Evolutionary conservation across 2,797 vertebrate genomes (phyloP), one percentile per base, ranked within the genome.

Genomic region (Tenualosa ilisha): DNA sequence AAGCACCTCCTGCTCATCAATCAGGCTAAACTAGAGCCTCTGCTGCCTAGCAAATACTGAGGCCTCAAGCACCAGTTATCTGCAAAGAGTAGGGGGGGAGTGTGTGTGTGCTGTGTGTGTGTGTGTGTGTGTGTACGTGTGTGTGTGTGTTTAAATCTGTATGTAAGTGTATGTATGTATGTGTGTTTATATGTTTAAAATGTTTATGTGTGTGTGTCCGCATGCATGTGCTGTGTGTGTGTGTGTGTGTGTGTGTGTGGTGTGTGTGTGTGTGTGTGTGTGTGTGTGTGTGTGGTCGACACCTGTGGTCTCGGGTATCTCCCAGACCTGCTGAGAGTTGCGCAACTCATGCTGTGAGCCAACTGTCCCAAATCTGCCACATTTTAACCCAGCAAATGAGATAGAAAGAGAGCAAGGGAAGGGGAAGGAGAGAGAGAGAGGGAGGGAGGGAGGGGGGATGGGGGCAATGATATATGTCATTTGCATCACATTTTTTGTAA

Each of bases 321-420:
- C 17, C 85, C 81, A 81, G 26, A 85, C 92, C 89, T 87, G 89
- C 91, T 92, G 92, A 83, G 90, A 90, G 86, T 92, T 93, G 92
- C 91, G 89, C 90, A 90, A 91, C 63, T 89, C 92, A 87, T 85
- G 91, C 93, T 92, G 93, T 85, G 91, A 90, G 90, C 91, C 92
- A 94, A 89, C 93, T 94, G 92, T 92, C 91, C 91, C 88, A 92
- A 93, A 93, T 93, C 93, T 94, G 93, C 90, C 90, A 91, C 87
- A 85, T 86, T 87, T 89, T 87, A 86, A 88, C 86, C 84, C 87
- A 86, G 87, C 87, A 88, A 85, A 82, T 87, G 84, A 79, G 81
- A 43, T 84, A 59, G 50, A 86, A 17, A 68, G 54, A 83, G 68
- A 59, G 11, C 24, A 53, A n/a, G 40, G 20, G 51, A 54, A 20